phyloP scores from a whole-genome alignment of 2,113 vertebrate species.

The Ceratotherium simum region DNA sequence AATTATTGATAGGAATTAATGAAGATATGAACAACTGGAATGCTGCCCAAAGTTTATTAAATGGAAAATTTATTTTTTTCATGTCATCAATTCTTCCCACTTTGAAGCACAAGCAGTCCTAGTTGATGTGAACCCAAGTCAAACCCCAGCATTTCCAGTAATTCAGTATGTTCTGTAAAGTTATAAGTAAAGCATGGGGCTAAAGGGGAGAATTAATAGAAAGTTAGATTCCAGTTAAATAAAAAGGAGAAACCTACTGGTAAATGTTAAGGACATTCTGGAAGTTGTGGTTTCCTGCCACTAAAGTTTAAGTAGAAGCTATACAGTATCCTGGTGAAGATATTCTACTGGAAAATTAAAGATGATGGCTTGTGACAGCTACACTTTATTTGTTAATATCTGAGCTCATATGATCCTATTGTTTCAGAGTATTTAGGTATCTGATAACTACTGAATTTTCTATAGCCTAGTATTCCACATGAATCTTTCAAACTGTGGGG shows the following conservation, averaged over 20 bases:
- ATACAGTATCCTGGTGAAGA: background rate
- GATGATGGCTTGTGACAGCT: background rate
- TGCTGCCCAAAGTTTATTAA: background rate
- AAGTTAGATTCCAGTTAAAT: background rate
- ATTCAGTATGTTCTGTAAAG: conserved; percentile 4
- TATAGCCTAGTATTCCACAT: background rate
- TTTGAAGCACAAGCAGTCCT: background rate
- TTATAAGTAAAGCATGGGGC: background rate
- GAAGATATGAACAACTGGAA: background rate
- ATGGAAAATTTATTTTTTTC: background rate
- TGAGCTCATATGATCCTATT: background rate
- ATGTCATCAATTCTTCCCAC: background rate
- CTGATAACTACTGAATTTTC: background rate
- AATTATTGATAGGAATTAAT: conserved; percentile 11
- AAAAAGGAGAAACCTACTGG: background rate
- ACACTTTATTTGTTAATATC: background rate
- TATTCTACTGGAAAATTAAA: conserved; percentile 34
- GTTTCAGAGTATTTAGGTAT: background rate
- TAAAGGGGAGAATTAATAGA: background rate
- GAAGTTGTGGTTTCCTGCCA: background rate
- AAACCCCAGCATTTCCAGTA: background rate
- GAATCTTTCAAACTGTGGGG: background rate
- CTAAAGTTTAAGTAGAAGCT: background rate
- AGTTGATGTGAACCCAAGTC: background rate
- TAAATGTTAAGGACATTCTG: background rate